Evolutionary conservation across 2,888 invertebrate genomes (phyloP).

Genomic region (Mesopsocus fuscifrons): DNA sequence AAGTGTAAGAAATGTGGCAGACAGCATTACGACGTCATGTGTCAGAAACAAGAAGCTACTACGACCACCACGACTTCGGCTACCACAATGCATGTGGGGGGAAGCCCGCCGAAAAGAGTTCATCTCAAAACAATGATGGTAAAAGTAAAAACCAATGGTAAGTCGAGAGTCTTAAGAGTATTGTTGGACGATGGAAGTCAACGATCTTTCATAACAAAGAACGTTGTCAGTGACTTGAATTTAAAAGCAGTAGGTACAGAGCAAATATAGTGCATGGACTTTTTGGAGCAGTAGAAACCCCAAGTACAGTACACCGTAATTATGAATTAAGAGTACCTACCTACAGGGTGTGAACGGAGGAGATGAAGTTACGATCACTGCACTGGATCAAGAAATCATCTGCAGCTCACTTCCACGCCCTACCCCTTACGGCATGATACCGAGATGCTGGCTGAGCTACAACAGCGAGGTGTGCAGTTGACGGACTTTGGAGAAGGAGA

Average conservation of each 20-base stretch:
- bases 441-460: neutral
- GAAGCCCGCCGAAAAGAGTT: too few species aligned
- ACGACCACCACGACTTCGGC: too few species aligned
- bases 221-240: neutral
- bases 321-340: neutral
- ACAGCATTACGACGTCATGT: too few species aligned
- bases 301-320: neutral
- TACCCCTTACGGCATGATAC: neutral
- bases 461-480: neutral
- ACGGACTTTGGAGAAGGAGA: neutral
- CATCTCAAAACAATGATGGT: too few species aligned
- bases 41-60: too few species aligned
- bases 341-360: neutral
- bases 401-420: neutral
- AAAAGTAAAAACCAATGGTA: too few species aligned
- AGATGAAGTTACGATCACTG: neutral
- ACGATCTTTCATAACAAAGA: too few species aligned
- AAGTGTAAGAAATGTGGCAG: too few species aligned
- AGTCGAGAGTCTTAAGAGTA: too few species aligned
- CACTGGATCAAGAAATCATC: neutral
- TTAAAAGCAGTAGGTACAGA: neutral
- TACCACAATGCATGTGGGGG: too few species aligned
- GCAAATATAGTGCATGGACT: neutral
- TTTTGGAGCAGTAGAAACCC: neutral
- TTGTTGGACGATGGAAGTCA: too few species aligned